phyloP scores from a whole-genome alignment of 2,113 vertebrate genomes.

The Pholis gunnellus region DNA sequence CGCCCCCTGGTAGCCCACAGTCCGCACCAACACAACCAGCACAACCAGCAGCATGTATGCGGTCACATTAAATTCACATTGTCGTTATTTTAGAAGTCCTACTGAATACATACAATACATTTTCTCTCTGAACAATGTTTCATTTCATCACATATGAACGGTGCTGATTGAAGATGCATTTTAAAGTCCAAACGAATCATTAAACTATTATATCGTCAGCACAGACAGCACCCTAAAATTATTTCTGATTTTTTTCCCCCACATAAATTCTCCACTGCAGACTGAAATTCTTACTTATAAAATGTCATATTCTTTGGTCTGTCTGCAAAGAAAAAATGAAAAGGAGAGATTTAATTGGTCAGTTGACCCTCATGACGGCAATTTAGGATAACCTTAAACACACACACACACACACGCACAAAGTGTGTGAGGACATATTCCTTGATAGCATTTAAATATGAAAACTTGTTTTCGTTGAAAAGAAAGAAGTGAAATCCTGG shows the following conservation, averaged over 20 bases:
- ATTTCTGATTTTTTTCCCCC: neutral
- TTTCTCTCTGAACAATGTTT: neutral
- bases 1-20: conserved; percentile 12
- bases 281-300: neutral
- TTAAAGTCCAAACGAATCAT: neutral
- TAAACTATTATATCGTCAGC: neutral
- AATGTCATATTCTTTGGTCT: neutral
- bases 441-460: neutral
- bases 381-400: neutral
- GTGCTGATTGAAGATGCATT: neutral
- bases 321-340: no score
- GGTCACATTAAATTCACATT: neutral
- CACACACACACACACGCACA: neutral
- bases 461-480: neutral
- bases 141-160: neutral
- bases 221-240: neutral
- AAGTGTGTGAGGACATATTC: neutral
- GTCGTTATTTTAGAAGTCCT: neutral
- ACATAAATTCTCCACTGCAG: neutral
- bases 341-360: neutral
- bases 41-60: neutral
- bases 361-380: neutral
- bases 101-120: neutral
- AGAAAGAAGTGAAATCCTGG: no score
- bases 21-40: neutral